These are phyloP conservation scores for Clistopyga incitator DNA, from an alignment of 2,888 invertebrate genomes.

Conservation along the genomic window DNA sequence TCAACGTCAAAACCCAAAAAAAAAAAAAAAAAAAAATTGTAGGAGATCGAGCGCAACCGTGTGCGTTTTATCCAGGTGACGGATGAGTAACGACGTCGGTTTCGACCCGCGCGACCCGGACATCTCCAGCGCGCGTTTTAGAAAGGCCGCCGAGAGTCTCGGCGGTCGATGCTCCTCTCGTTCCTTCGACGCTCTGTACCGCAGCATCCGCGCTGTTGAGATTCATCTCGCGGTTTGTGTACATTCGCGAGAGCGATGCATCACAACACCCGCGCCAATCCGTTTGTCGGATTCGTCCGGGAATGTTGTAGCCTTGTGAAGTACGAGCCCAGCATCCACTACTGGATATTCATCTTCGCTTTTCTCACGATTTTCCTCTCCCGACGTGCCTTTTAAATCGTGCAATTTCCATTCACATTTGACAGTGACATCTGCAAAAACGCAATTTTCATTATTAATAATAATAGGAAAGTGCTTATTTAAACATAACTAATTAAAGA, in stretches of 20 bases:
- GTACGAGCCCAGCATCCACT: background rate
- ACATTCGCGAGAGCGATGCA: conserved; percentile 31
- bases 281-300: conserved; percentile 37
- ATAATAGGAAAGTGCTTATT: background rate
- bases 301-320: conserved; percentile 20
- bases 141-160: conserved; percentile 54
- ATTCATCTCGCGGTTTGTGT: conserved; percentile 4
- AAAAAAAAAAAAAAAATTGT: background rate
- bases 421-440: background rate
- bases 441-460: background rate
- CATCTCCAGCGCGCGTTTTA: conserved; percentile 62
- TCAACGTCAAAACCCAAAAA: background rate
- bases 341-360: background rate
- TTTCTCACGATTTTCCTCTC: conserved; percentile 14
- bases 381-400: background rate
- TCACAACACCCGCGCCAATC: conserved; percentile 54
- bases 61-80: conserved; percentile 38
- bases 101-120: conserved; percentile 64
- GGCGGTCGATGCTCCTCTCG: conserved; percentile 52
- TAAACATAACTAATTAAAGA: background rate
- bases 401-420: background rate
- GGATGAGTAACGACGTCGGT: conserved; percentile 51
- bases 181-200: background rate
- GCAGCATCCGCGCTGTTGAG: conserved; percentile 1
- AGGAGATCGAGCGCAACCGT: background rate